Base-by-base conservation (phyloP, 2,113 vertebrate genomes). In the Macroglossus sobrinus region DNA sequence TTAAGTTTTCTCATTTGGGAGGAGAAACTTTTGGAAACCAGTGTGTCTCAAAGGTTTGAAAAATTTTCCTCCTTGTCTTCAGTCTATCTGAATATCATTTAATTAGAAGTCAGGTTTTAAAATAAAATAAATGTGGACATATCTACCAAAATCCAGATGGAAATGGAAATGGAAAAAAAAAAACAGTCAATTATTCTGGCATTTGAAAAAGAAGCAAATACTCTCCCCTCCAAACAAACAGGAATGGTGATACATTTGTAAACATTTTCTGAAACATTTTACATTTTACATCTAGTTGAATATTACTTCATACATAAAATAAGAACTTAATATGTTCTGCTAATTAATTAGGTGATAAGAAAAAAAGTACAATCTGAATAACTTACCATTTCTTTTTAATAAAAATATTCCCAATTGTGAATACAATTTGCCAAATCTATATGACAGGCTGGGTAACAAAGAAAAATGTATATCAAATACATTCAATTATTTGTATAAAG, bases 281-380 rank as follows among this genome's bases (percentile, higher is more conserved):
- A 90, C 6, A 89, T 7, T 8, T 55, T 95, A 35, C 22, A 84
- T 91, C 76, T 84, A 85, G 66, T 91, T 78, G 66, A 16, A 85
- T 91, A 93, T 71, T 91, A 75, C 38, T 72, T 93, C 95, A 92
- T 24, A 75, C 79, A 84, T 84, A 74, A 94, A 79, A 64, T 28
- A 87, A 79, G 22, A 71, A 21, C 26, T 95, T 88, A 95, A 91
- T 85, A 92, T 55, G 50, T 64, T 95, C 43, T 96, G 92, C 38
- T 97, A 97, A 96, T 97, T 95, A 97, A 95, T 85, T 89, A 90
- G 71, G 94, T 94, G 94, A 78, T 91, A 18, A 66, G 45, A 7
- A 33, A 89, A 89, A 89, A 97, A 78, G 71, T 53, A 91, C 33
- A 95, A 82, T 64, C 66, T 97, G 97, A 97, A 95, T 96, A 97